Evolutionary conservation across 2,888 invertebrate species (phyloP), one percentile per base, ranked within the genome.

Genomic region (Lasius fuliginosus): DNA sequence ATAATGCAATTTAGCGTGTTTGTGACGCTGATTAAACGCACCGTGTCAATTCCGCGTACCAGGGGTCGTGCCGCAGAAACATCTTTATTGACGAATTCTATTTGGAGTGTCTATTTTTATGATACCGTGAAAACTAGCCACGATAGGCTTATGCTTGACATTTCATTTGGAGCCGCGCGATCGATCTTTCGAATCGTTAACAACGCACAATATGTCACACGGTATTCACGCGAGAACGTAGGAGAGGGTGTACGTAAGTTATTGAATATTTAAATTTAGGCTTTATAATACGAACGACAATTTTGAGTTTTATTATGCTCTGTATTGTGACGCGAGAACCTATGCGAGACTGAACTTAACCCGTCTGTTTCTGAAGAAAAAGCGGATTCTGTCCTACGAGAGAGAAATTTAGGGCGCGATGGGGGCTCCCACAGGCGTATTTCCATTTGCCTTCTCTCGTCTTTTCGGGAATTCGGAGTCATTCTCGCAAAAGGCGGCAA

Each of bases 401-500:
- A 69, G 33, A 27, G 2, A 27, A 84, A 82, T n/a, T 73, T 62
- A 46, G 11, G 83, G 36, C 15, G 18, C 42, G 6, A 15, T 33
- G 23, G 42, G 62, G 42, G 62, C 36, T 23, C 49, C 67, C 62
- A 85, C 87, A 85, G 90, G 90, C 89, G 88, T 90, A 87, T 56
- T 87, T 85, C 56, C 86, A 86, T 89, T 88, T 85, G 71, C 86
- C 91, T 90, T 85, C 84, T 76, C 71, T 85, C 82, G 84, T 73
- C 36, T 87, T 89, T 86, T 84, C 86, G 86, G 89, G 86, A 89
- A 88, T 58, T 85, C 71, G 67, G 53, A 86, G 81, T 86, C 85
- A 75, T 84, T 85, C 83, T 87, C 83, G 89, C 87, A 85, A 90
- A 90, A 87, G 91, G 90, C 93, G 91, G 92, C 88, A 77, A 91